Conservation (phyloP, 1,140 invertebrate genomes). For the Heliothis subflexa region DNA sequence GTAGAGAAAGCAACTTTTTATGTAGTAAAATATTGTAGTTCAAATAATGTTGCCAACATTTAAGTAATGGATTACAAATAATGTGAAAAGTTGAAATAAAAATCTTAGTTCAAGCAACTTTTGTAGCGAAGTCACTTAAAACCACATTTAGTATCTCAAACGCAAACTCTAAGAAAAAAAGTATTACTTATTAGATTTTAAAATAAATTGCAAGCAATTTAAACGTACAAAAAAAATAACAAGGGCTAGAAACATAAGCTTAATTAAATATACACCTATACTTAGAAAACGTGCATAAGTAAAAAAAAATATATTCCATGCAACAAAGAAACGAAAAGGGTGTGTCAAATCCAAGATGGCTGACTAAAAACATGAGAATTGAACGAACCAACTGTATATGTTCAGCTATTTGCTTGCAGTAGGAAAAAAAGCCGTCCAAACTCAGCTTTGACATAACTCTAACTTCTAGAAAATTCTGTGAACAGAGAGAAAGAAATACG, state of each 20-base stretch:
- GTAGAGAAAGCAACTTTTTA: no score
- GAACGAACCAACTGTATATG: slow-evolving; percentile 85
- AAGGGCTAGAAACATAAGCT: not conserved
- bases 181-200: no score
- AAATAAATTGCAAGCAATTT: no score
- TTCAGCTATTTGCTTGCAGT: slow-evolving; percentile 85
- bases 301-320: not conserved
- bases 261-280: not conserved
- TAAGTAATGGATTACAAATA: no score
- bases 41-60: no score
- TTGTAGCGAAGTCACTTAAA: no score
- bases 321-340: slow-evolving; percentile 21
- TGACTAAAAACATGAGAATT: slow-evolving; percentile 62
- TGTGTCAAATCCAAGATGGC: slow-evolving; percentile 62
- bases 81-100: no score
- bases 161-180: no score
- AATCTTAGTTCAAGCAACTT: no score
- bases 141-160: no score
- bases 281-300: not conserved
- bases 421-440: slow-evolving; percentile 84
- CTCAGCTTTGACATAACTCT: slow-evolving; percentile 81
- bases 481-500: slow-evolving; percentile 66
- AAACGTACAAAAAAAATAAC: not conserved
- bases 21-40: no score
- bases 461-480: slow-evolving; percentile 77